These are phyloP conservation scores for Tupaia chinensis DNA, from an alignment of 2,113 vertebrate species.

Conservation along the genomic window DNA sequence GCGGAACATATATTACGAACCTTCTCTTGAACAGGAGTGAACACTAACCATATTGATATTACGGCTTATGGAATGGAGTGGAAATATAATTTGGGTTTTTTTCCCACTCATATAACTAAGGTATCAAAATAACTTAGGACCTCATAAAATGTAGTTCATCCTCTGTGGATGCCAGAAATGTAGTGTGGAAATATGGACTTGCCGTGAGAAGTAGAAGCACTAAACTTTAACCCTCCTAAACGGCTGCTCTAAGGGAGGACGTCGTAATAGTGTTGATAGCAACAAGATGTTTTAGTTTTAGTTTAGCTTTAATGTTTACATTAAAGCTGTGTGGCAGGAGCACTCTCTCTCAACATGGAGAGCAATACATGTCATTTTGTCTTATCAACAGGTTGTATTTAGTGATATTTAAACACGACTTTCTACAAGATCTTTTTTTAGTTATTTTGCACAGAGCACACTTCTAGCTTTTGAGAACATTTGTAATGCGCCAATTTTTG, in stretches of 20 bases:
- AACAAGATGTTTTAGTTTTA: neutral
- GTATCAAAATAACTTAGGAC: neutral
- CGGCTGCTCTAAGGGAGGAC: neutral
- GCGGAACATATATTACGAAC: neutral
- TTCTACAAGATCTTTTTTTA: neutral
- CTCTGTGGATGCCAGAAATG: neutral
- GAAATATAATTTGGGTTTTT: neutral
- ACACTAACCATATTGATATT: neutral
- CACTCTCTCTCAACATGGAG: neutral
- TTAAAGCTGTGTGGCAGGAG: neutral
- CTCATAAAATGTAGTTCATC: neutral
- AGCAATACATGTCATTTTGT: neutral
- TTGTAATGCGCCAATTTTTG: neutral
- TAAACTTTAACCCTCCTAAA: neutral
- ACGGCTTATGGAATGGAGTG: neutral
- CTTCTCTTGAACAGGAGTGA: neutral
- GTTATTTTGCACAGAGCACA: neutral
- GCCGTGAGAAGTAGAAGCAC: neutral
- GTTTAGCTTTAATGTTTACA: neutral
- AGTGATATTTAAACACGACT: neutral
- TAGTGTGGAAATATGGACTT: neutral
- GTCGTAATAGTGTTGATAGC: neutral
- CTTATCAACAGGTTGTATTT: neutral
- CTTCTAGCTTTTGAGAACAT: neutral
- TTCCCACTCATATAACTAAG: neutral